Evolutionary conservation across 2,113 vertebrate genomes (phyloP), one percentile per base, ranked within the genome.

Genomic region (Forbesichthys papilliferus): DNA sequence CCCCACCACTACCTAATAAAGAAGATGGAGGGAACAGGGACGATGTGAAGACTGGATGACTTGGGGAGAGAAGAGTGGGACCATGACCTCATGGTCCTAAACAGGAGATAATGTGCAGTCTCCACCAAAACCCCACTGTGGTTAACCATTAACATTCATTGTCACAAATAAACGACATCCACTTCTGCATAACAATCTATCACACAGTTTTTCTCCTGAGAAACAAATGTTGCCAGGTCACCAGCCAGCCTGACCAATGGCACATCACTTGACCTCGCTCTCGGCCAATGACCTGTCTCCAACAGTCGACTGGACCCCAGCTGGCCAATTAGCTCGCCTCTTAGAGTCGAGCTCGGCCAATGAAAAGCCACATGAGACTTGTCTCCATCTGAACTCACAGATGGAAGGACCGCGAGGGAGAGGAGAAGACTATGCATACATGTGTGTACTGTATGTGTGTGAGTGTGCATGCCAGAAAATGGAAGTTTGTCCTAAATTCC

Each of bases 271-370:
- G 86, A 89, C 88, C 85, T 84, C 55, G 68, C 66, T 82, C 34
- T 86, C 46, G 75, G 83, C 89, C 88, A 86, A 87, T 87, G 87
- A 76, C 86, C 80, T 80, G 78, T 69, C 77, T 86, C 76, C 74
- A 73, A 83, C 80, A 83, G 80, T 78, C 80, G 80, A 77, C 85
- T 86, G 86, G 84, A 87, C 84, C 89, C 88, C 89, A 89, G 88
- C 89, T 91, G 89, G 87, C 89, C 88, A 91, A 91, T 91, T 91
- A 91, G 83, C 85, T 85, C 27, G 77, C 75, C 88, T 88, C 86
- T 88, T 81, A 84, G 80, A 16, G 72, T 89, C 88, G 88, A 86
- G 74, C 77, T 42, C 12, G 48, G 85, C 89, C 89, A 91, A 91
- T 87, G 81, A 82, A 77, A 86, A 82, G 65, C 88, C 89, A 80